Conservation (phyloP, 2,113 vertebrate genomes). For the Hippocampus comes region DNA sequence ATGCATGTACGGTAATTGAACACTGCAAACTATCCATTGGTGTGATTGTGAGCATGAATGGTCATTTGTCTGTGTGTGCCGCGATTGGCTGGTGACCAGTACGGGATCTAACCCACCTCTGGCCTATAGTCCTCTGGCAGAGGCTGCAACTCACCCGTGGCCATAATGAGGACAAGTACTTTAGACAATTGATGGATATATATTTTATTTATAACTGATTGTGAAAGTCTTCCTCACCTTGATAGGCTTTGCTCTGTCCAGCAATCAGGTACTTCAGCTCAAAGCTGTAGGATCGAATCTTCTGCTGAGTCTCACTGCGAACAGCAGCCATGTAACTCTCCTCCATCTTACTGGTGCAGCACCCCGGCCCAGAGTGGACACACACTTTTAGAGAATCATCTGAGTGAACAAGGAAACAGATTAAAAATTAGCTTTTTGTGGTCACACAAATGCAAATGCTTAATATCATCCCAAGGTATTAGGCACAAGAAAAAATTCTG, state of each 20-base stretch:
- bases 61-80: not conserved
- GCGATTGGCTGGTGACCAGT: not conserved
- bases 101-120: not conserved
- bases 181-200: too few species aligned
- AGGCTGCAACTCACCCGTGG: not conserved
- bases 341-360: constrained; percentile 89
- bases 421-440: not conserved
- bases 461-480: not conserved
- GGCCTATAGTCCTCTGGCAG: not conserved
- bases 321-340: constrained; percentile 85
- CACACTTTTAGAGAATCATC: constrained; percentile 84
- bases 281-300: constrained; percentile 83
- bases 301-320: constrained; percentile 80
- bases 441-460: not conserved
- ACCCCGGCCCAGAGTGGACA: constrained; percentile 77
- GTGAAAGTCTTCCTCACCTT: constrained; percentile 68
- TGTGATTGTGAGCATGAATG: not conserved
- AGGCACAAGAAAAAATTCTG: not conserved
- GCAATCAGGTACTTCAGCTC: constrained; percentile 84
- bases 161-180: not conserved
- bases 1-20: not conserved
- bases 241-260: constrained; percentile 76
- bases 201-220: not conserved
- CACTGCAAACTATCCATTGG: not conserved
- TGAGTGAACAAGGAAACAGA: constrained; percentile 37